These are phyloP conservation scores for Poeciliopsis turrubarensis DNA, from an alignment of 2,113 vertebrate species.

Conservation along the genomic window DNA sequence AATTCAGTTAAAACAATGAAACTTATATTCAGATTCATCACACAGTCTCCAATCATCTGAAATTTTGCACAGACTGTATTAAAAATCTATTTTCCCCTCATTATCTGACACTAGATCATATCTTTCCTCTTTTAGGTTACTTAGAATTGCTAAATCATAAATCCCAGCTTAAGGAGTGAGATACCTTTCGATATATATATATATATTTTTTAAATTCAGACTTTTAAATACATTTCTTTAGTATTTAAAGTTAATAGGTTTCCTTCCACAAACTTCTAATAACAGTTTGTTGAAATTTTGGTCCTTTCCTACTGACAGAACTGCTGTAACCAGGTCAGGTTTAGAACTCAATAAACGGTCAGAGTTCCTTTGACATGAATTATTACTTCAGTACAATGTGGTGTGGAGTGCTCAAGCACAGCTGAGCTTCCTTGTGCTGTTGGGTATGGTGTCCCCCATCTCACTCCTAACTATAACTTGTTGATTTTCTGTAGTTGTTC, in stretches of 20 bases:
- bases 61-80: background rate
- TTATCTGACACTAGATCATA: background rate
- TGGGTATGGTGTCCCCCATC: background rate
- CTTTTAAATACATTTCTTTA: too few relatives aligned
- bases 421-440: too few relatives aligned
- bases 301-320: too few relatives aligned
- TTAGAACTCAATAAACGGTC: too few relatives aligned
- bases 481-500: background rate
- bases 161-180: too few relatives aligned
- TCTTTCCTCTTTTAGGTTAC: background rate
- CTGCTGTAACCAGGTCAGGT: too few relatives aligned
- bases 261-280: background rate
- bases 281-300: background rate
- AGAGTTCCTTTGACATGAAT: background rate
- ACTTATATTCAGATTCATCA: too few relatives aligned
- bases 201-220: too few relatives aligned
- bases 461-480: background rate
- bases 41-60: too few relatives aligned
- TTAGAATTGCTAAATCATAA: background rate
- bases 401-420: too few relatives aligned
- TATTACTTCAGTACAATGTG: background rate
- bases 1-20: too few relatives aligned
- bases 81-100: background rate
- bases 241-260: background rate
- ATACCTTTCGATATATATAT: too few relatives aligned